phyloP scores from a whole-genome alignment of 2,113 vertebrate species.

The Istiophorus platypterus region DNA sequence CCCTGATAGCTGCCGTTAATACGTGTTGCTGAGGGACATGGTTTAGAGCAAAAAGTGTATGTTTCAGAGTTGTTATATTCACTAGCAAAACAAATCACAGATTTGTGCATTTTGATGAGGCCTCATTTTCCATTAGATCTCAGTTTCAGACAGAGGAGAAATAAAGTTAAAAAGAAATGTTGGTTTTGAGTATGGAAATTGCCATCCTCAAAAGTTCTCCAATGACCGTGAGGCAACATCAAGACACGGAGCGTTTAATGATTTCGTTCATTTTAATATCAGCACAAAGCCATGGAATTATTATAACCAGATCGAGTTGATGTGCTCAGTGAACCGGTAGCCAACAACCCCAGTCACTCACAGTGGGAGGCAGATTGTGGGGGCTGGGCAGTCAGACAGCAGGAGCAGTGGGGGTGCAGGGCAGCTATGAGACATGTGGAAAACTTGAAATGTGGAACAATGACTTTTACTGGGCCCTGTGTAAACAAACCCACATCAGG shows the following conservation, averaged over 20 bases:
- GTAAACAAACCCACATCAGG: slow-evolving; percentile 62
- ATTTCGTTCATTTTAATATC: slow-evolving; percentile 65
- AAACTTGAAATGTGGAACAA: slow-evolving; percentile 60
- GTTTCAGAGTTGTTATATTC: slow-evolving; percentile 18
- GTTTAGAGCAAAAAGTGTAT: slow-evolving; percentile 29
- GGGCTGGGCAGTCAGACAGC: slow-evolving; percentile 30
- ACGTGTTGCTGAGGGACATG: slow-evolving; percentile 28
- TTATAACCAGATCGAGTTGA: slow-evolving; percentile 58
- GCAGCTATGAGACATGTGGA: slow-evolving; percentile 49
- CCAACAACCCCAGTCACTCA: slow-evolving; percentile 56
- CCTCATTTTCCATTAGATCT: slow-evolving; percentile 62
- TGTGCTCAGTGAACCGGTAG: slow-evolving; percentile 47
- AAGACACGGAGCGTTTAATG: slow-evolving; percentile 58
- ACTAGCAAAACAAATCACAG: slow-evolving; percentile 55
- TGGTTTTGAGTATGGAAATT: slow-evolving; percentile 59
- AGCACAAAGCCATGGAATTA: slow-evolving; percentile 52
- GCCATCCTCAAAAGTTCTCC: slow-evolving; percentile 54
- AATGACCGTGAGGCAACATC: slow-evolving; percentile 48
- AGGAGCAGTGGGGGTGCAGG: slow-evolving; percentile 11
- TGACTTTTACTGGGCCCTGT: slow-evolving; percentile 53
- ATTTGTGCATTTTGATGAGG: slow-evolving; percentile 67
- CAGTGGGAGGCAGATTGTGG: slow-evolving; percentile 50
- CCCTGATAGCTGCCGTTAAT: slow-evolving; percentile 30
- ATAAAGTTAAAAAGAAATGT: slow-evolving; percentile 51
- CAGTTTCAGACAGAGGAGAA: slow-evolving; percentile 42